Conservation (phyloP, 2,797 vertebrate genomes). For the Aselliscus stoliczkanus region DNA sequence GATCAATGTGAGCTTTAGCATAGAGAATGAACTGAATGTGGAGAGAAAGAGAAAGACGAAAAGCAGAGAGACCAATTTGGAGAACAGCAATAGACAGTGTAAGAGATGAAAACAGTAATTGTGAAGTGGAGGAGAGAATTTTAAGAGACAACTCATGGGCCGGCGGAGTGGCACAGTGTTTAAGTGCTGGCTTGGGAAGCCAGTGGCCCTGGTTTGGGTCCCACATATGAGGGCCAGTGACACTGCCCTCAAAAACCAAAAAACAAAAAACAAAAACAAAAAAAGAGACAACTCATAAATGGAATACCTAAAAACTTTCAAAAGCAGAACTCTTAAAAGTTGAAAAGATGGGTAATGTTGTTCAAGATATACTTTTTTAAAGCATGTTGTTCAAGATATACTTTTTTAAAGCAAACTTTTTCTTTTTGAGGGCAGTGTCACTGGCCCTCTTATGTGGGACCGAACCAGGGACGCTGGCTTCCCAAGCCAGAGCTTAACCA, state of each 20-base stretch:
- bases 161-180: too few species aligned
- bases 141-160: neutral
- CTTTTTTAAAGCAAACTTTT: too few species aligned
- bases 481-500: too few species aligned
- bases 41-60: neutral
- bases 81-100: neutral
- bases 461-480: too few species aligned
- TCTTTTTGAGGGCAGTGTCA: too few species aligned
- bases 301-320: neutral
- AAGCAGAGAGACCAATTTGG: neutral
- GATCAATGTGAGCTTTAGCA: neutral
- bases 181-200: too few species aligned
- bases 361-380: neutral
- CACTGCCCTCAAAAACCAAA: too few species aligned
- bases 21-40: neutral
- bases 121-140: neutral
- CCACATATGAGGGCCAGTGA: too few species aligned
- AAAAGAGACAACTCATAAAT: neutral
- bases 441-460: too few species aligned
- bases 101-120: neutral
- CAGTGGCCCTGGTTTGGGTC: too few species aligned
- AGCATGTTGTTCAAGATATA: too few species aligned
- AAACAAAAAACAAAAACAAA: too few species aligned
- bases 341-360: slow-evolving; percentile 14
- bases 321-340: neutral